Conservation (phyloP, 2,113 vertebrate genomes). For the Cardinalis cardinalis region DNA sequence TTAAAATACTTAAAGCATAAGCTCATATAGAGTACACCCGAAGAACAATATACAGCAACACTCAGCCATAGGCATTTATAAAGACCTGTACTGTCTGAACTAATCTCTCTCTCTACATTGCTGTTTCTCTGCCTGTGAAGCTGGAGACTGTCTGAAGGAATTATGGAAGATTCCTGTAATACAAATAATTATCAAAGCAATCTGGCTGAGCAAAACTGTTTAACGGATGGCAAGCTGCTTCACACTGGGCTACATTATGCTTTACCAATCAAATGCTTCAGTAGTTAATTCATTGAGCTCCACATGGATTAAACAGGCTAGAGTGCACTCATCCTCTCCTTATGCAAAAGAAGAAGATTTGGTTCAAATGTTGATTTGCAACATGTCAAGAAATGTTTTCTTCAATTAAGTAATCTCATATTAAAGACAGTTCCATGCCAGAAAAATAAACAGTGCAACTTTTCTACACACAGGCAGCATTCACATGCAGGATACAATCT, state of each 20-base stretch:
- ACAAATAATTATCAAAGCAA: constrained; percentile 66
- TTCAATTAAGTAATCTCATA: constrained; percentile 73
- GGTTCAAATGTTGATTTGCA: constrained; percentile 69
- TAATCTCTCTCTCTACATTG: background rate
- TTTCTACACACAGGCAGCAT: background rate
- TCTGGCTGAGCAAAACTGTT: constrained; percentile 37
- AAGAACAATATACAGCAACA: background rate
- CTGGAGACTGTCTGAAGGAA: background rate
- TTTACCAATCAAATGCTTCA: constrained; percentile 61
- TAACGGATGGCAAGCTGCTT: constrained; percentile 62
- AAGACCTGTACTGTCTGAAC: background rate
- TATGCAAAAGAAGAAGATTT: constrained; percentile 61
- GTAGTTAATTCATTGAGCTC: constrained; percentile 64
- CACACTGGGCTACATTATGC: constrained; percentile 54
- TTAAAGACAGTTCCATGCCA: constrained; percentile 60
- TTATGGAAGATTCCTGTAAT: constrained; percentile 18
- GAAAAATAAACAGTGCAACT: constrained; percentile 67
- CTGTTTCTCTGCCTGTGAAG: background rate
- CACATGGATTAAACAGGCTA: constrained; percentile 66
- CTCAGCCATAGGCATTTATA: background rate
- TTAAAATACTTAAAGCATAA: background rate
- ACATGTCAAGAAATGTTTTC: constrained; percentile 70
- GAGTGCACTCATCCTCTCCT: constrained; percentile 50
- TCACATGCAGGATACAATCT: constrained; percentile 5
- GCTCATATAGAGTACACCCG: background rate